phyloP scores from a whole-genome alignment of 2,113 vertebrate genomes.

The Telmatochromis sp. region DNA sequence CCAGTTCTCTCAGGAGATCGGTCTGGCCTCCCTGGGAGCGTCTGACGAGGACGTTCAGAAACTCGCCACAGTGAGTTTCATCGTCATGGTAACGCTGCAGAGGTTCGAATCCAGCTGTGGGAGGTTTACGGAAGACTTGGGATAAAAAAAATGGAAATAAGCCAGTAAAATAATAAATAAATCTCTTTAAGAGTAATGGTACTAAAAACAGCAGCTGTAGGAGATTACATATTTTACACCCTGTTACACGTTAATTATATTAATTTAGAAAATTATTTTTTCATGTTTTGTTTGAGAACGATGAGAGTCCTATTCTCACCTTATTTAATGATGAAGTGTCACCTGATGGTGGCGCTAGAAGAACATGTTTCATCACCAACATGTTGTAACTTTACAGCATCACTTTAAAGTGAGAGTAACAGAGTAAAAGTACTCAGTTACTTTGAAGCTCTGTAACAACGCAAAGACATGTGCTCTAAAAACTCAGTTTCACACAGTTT shows the following conservation, averaged over 20 bases:
- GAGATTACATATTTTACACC: fast-evolving
- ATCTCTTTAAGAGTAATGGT: background rate
- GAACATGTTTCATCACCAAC: background rate
- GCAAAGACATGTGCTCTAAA: fast-evolving
- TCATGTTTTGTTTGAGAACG: background rate
- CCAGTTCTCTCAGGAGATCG: constrained; percentile 97
- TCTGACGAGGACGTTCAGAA: constrained; percentile 95
- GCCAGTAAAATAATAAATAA: background rate
- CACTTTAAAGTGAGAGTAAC: background rate
- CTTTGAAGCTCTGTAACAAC: background rate
- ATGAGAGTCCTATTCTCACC: background rate
- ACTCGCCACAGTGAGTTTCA: constrained; percentile 86
- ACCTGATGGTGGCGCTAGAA: background rate
- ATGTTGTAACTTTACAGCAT: background rate
- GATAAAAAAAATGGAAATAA: background rate
- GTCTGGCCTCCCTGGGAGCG: constrained; percentile 90
- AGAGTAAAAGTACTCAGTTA: background rate
- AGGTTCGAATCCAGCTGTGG: background rate
- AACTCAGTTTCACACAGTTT: background rate
- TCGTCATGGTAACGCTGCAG: background rate
- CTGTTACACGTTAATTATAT: fast-evolving
- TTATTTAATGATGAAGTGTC: background rate
- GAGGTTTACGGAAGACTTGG: fast-evolving
- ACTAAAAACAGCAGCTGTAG: background rate
- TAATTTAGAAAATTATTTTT: background rate